phyloP scores from a whole-genome alignment of 2,888 invertebrate genomes.

The Oligia fasciuncula region DNA sequence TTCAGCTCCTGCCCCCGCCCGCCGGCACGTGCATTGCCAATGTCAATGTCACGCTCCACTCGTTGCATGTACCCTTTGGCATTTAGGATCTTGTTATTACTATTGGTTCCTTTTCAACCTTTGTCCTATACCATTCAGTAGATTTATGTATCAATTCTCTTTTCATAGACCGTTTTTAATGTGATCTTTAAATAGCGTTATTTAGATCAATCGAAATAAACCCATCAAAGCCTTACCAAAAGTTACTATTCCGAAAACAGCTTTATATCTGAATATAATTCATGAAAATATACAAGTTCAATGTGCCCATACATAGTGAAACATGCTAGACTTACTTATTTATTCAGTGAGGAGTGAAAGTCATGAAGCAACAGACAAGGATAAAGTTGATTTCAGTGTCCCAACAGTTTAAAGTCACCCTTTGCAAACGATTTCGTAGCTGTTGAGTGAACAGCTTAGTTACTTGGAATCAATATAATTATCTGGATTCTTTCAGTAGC shows the following conservation, averaged over 20 bases:
- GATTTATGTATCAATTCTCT: slow-evolving; percentile 1
- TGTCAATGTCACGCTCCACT: slow-evolving; percentile 81
- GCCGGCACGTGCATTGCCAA: slow-evolving; percentile 72
- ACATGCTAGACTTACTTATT: slow-evolving; percentile 36
- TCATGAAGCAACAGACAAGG: slow-evolving; percentile 45
- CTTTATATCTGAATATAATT: slow-evolving; percentile 3
- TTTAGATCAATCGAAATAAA: slow-evolving; percentile 13
- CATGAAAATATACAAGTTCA: slow-evolving; percentile 16
- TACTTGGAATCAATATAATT: neutral
- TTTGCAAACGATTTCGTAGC: slow-evolving; percentile 15
- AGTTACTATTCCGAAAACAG: slow-evolving; percentile 3
- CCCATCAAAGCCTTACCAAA: neutral
- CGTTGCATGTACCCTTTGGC: slow-evolving; percentile 64
- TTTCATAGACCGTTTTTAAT: neutral
- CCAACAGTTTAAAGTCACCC: slow-evolving; percentile 18
- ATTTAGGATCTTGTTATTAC: slow-evolving; percentile 45
- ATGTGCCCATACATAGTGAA: slow-evolving; percentile 29
- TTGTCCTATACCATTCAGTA: slow-evolving; percentile 11
- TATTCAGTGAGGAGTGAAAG: slow-evolving; percentile 55
- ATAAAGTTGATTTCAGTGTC: slow-evolving; percentile 27
- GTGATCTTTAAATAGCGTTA: slow-evolving; percentile 13
- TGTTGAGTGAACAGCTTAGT: slow-evolving; percentile 7
- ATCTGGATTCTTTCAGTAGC: slow-evolving; percentile 1
- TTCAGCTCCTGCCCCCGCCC: slow-evolving; percentile 53
- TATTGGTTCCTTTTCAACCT: slow-evolving; percentile 24